Evolutionary conservation across 2,113 vertebrate species (phyloP).

Genomic region (Microtus ochrogaster): DNA sequence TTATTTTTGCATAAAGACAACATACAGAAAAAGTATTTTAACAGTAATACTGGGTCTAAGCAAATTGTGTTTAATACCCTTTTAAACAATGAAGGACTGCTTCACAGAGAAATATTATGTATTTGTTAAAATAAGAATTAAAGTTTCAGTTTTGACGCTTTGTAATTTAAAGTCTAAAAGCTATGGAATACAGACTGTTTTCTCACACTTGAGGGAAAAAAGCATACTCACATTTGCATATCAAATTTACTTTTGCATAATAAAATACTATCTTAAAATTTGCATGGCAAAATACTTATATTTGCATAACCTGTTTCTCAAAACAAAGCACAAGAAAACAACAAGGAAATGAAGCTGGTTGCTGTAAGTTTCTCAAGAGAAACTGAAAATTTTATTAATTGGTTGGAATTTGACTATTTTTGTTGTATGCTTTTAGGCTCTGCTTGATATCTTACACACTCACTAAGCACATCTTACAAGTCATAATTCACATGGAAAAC

Average conservation of each 20-base stretch:
- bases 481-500: not conserved
- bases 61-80: not conserved
- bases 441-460: not conserved
- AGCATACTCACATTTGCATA: not conserved
- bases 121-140: not conserved
- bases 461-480: not conserved
- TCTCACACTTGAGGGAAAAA: not conserved
- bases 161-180: slow-evolving; percentile 5
- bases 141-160: not conserved
- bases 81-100: not conserved
- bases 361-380: not conserved
- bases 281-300: not conserved
- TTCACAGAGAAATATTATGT: not conserved
- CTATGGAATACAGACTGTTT: not conserved
- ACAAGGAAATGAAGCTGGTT: not conserved
- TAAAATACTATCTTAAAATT: not conserved
- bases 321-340: slow-evolving; percentile 15
- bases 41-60: not conserved
- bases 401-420: not conserved
- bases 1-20: not conserved
- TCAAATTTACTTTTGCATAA: not conserved
- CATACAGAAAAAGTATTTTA: not conserved
- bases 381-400: not conserved
- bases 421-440: not conserved
- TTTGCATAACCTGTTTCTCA: slow-evolving; percentile 10